Conservation (phyloP, 2,888 invertebrate species). For the Heliconius charithonia region DNA sequence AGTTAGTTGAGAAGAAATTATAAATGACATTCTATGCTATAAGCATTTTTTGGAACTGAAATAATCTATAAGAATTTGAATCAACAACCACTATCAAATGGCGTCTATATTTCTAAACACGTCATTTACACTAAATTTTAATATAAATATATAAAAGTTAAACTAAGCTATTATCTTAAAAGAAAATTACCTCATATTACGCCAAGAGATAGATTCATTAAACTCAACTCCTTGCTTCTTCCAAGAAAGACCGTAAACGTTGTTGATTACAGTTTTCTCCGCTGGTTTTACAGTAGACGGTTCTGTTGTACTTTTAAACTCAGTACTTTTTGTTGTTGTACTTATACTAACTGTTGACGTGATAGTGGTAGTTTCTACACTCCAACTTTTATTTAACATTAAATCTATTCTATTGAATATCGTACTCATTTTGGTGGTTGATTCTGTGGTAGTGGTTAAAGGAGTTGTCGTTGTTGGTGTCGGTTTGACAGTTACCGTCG, state of each 20-base stretch:
- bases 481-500: conserved; percentile 61
- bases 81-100: background rate
- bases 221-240: conserved; percentile 78
- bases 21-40: background rate
- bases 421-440: conserved; percentile 75
- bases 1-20: no score
- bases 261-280: conserved; percentile 67
- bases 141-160: background rate
- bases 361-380: conserved; percentile 77
- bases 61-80: background rate
- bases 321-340: conserved; percentile 67
- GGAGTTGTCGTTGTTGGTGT: conserved; percentile 63
- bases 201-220: conserved; percentile 71
- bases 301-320: conserved; percentile 62
- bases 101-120: background rate
- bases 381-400: conserved; percentile 82
- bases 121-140: background rate
- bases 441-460: conserved; percentile 70
- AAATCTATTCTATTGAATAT: conserved; percentile 79
- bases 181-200: conserved; percentile 71
- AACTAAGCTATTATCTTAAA: background rate
- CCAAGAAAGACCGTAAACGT: conserved; percentile 77
- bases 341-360: conserved; percentile 77
- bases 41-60: background rate
- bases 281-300: conserved; percentile 61